Conservation (phyloP, 1,140 invertebrate genomes). For the Helicoverpa armigera region DNA sequence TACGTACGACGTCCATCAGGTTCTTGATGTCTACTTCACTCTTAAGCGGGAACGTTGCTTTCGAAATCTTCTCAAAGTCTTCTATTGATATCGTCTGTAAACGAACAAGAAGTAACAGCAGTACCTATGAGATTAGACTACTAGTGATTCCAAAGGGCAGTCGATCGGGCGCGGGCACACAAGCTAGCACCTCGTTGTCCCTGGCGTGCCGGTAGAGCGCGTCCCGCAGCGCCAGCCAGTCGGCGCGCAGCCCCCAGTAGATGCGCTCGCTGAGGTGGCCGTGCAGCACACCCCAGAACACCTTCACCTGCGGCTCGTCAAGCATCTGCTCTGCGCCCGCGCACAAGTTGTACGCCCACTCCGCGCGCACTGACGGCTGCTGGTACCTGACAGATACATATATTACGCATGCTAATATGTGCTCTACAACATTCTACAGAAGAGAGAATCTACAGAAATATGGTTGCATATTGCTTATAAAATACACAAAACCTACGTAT, state of each 20-base stretch:
- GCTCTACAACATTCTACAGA: no score
- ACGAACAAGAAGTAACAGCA: neutral
- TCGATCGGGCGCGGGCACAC: no score
- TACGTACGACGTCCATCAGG: slow-evolving; percentile 77
- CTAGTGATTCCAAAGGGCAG: no score
- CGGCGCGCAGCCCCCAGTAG: slow-evolving; percentile 74
- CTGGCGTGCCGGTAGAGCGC: slow-evolving; percentile 63
- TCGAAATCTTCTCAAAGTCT: slow-evolving; percentile 79
- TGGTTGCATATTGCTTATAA: no score
- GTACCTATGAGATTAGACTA: no score
- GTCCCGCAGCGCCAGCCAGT: slow-evolving; percentile 72
- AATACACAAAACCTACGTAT: no score
- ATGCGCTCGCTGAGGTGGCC: slow-evolving; percentile 78
- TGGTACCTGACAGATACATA: slow-evolving; percentile 68
- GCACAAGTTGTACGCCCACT: slow-evolving; percentile 85
- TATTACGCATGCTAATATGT: no score
- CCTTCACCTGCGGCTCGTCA: slow-evolving; percentile 80
- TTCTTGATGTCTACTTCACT: slow-evolving; percentile 85
- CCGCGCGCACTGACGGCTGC: slow-evolving; percentile 77
- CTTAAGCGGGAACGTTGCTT: slow-evolving; percentile 79
- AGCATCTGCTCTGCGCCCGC: slow-evolving; percentile 80
- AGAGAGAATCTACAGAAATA: no score
- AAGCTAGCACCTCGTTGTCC: slow-evolving; percentile 63
- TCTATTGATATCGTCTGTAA: slow-evolving; percentile 78
- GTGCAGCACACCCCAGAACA: slow-evolving; percentile 82